Evolutionary conservation across 2,888 invertebrate genomes (phyloP).

Genomic region (Ypsolopha sequella): DNA sequence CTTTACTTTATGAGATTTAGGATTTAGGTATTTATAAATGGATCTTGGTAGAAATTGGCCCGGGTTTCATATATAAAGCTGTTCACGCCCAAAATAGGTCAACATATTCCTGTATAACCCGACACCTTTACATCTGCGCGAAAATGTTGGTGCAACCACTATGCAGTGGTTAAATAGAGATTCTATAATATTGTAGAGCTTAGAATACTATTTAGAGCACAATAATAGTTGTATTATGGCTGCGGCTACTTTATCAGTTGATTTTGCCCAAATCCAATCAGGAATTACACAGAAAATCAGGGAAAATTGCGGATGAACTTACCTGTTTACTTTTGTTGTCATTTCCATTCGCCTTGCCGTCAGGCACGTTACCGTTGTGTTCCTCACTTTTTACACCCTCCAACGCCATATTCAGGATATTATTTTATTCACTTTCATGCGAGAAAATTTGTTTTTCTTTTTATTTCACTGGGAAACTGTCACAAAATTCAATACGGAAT

Average conservation of each 20-base stretch:
- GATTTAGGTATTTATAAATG: background rate
- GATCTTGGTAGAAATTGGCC: background rate
- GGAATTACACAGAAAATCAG: background rate
- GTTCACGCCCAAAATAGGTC: conserved; percentile 56
- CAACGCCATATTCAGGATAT: conserved; percentile 59
- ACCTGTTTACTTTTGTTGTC: conserved; percentile 73
- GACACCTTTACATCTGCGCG: conserved; percentile 48
- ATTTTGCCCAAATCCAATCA: background rate
- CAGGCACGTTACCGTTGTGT: conserved; percentile 63
- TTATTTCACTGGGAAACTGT: conserved; percentile 32
- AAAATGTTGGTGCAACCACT: conserved; percentile 20
- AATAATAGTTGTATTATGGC: too few species aligned
- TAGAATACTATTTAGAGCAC: too few species aligned
- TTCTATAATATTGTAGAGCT: too few species aligned
- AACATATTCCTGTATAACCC: conserved; percentile 48
- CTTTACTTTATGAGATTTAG: background rate
- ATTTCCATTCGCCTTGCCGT: conserved; percentile 67
- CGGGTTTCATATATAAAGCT: conserved; percentile 18
- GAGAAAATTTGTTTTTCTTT: conserved; percentile 35
- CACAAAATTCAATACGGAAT: conserved; percentile 40
- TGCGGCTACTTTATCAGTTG: too few species aligned
- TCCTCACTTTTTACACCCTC: conserved; percentile 68
- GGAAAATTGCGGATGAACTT: conserved; percentile 11
- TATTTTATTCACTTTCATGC: conserved; percentile 64
- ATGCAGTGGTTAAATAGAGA: background rate